A percentile compares a stretch with the other conserved stretches of the same genome.
Conservation (phyloP, 2,888 invertebrate genomes). For the Eueremaeus valkanovi region DNA sequence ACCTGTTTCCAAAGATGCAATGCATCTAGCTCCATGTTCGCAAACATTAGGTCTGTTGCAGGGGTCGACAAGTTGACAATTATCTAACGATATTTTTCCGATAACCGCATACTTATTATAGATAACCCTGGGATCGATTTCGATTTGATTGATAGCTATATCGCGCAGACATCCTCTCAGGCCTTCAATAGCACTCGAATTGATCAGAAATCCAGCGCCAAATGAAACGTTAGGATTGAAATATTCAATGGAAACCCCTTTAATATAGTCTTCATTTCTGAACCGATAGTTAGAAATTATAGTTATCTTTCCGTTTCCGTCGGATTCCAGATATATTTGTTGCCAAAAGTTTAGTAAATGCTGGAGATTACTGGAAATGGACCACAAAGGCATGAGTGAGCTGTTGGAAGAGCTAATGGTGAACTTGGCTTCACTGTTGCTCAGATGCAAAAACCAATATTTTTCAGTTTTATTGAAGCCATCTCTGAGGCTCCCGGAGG, state of each 20-base stretch:
- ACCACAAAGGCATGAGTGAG: background rate
- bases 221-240: background rate
- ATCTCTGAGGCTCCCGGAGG: slow-evolving; percentile 12
- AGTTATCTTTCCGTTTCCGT: background rate
- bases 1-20: slow-evolving; percentile 54
- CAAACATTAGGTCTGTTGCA: slow-evolving; percentile 84
- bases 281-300: background rate
- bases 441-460: slow-evolving; percentile 34
- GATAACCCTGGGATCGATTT: slow-evolving; percentile 37
- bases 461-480: background rate
- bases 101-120: slow-evolving; percentile 1
- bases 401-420: slow-evolving; percentile 10
- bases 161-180: slow-evolving; percentile 40
- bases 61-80: slow-evolving; percentile 83
- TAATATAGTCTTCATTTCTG: background rate
- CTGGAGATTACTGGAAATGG: background rate
- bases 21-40: slow-evolving; percentile 85
- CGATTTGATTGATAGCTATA: slow-evolving; percentile 29
- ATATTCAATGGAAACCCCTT: background rate
- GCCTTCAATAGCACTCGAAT: slow-evolving; percentile 20
- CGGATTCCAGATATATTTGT: background rate
- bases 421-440: slow-evolving; percentile 13
- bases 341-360: slow-evolving; percentile 4
- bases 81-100: slow-evolving; percentile 82
- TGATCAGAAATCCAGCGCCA: slow-evolving; percentile 5